Evolutionary conservation across 2,888 invertebrate species (phyloP).

Genomic region (Acrobasis suavella): DNA sequence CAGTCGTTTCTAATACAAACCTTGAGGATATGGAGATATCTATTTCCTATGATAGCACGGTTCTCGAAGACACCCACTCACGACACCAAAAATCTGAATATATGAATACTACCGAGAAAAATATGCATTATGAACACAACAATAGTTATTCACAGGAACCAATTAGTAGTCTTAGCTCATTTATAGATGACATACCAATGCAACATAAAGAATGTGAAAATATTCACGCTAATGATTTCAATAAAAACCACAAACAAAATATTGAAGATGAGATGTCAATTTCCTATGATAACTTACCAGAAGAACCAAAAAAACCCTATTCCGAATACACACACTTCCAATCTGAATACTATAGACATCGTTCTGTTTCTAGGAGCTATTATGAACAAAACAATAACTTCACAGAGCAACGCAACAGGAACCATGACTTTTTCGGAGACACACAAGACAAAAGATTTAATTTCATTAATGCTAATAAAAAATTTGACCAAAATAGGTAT

Average conservation of each 20-base stretch:
- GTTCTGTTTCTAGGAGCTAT: not conserved
- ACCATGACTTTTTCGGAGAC: not conserved
- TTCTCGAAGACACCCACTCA: not conserved
- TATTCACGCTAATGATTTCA: not conserved
- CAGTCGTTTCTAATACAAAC: not conserved
- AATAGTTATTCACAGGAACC: not conserved
- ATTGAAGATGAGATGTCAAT: not conserved
- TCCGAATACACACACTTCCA: not conserved
- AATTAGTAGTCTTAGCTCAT: too few relatives aligned
- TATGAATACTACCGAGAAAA: not conserved
- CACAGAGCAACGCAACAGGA: not conserved
- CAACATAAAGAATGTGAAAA: not conserved
- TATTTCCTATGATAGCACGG: conserved; percentile 20
- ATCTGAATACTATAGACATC: not conserved
- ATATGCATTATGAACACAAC: not conserved
- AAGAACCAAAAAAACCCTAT: not conserved
- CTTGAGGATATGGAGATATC: conserved; percentile 10
- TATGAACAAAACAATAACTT: conserved; percentile 2
- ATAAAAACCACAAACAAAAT: not conserved
- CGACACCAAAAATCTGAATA: conserved; percentile 4
- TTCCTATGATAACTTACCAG: not conserved
- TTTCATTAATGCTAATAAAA: not conserved
- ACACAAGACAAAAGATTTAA: not conserved
- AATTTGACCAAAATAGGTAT: not conserved
- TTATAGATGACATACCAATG: too few relatives aligned